Evolutionary conservation across 2,113 vertebrate genomes (phyloP).

Genomic region (Sinocyclocheilus anophthalmus): DNA sequence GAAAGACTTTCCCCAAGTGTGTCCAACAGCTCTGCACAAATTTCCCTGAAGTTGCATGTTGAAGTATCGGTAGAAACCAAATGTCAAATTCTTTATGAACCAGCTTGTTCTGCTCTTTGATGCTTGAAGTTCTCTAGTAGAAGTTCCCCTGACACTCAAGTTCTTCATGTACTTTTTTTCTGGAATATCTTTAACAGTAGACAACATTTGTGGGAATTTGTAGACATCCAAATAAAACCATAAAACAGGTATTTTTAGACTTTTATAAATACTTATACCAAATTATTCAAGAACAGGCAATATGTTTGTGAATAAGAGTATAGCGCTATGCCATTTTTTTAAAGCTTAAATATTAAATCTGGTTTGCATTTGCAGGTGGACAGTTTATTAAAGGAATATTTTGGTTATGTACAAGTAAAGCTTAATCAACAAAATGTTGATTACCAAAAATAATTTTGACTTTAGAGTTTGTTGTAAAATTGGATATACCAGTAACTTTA

Average conservation of each 20-base stretch:
- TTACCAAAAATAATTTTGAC: neutral
- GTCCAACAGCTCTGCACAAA: neutral
- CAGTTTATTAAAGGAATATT: too few relatives aligned
- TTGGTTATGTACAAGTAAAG: neutral
- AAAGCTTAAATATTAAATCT: neutral
- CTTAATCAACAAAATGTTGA: neutral
- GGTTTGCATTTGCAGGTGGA: neutral
- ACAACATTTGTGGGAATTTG: neutral
- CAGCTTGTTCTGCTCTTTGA: slow-evolving; percentile 3
- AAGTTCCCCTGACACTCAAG: neutral
- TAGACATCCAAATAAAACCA: neutral
- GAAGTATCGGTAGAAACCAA: neutral
- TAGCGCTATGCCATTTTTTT: neutral
- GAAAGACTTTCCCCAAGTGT: slow-evolving; percentile 8
- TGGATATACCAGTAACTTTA: neutral
- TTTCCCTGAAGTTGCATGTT: slow-evolving; percentile 3
- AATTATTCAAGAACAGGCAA: too few relatives aligned
- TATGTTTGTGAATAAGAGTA: neutral
- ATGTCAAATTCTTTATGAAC: slow-evolving; percentile 24
- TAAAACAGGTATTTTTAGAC: too few relatives aligned
- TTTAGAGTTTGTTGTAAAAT: neutral
- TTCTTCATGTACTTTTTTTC: neutral
- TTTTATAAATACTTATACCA: too few relatives aligned
- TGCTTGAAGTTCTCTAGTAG: neutral
- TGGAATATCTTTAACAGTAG: neutral